Conservation (phyloP, 2,113 vertebrate genomes). For the Noctilio leporinus region DNA sequence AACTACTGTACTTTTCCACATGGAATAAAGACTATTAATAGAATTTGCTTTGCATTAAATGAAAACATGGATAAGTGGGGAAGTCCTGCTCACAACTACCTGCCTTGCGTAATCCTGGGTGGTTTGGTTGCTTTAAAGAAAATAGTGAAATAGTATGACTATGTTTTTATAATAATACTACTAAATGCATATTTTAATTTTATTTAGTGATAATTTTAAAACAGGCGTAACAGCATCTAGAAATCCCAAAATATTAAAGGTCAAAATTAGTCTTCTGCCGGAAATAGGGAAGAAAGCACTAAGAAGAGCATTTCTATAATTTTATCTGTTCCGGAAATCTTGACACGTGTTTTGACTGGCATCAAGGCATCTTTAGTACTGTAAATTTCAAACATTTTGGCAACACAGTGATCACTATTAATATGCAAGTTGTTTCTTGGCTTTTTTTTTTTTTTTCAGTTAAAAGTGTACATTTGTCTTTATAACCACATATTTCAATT, state of each 20-base stretch:
- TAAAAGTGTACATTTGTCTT: neutral
- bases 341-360: neutral
- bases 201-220: neutral
- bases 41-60: conserved; percentile 50
- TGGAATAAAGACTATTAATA: conserved; percentile 82
- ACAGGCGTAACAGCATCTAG: neutral
- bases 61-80: neutral
- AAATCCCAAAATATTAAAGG: neutral
- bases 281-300: neutral
- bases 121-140: neutral
- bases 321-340: neutral
- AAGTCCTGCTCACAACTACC: neutral
- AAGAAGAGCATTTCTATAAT: neutral
- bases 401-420: neutral
- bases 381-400: neutral
- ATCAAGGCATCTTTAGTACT: neutral
- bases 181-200: neutral
- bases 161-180: neutral
- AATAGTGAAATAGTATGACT: neutral
- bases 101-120: neutral
- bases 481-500: neutral
- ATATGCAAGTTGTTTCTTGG: neutral
- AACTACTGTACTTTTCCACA: conserved; percentile 86
- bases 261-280: neutral
- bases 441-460: neutral